These are phyloP conservation scores for Oophaga sylvatica DNA, from an alignment of 2,797 vertebrate genomes.

Conservation along the genomic window DNA sequence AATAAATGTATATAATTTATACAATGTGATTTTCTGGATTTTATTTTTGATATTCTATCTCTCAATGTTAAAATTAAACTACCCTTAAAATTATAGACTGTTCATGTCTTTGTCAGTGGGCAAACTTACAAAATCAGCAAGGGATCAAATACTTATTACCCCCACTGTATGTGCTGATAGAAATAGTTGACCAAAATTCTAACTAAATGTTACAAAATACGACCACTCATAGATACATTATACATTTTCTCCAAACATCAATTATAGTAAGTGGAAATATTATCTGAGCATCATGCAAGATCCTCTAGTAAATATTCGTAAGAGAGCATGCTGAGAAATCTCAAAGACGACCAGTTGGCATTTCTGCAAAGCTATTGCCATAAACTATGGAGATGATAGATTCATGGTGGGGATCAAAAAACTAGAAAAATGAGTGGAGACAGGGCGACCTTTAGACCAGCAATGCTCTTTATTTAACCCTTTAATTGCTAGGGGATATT, in stretches of 20 bases:
- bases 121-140: too few relatives aligned
- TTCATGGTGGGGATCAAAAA: not conserved
- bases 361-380: conserved; percentile 18
- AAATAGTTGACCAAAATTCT: not conserved
- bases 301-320: conserved; percentile 48
- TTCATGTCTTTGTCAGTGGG: too few relatives aligned
- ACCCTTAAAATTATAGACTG: too few relatives aligned
- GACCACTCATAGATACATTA: not conserved
- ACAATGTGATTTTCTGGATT: too few relatives aligned
- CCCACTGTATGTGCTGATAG: too few relatives aligned
- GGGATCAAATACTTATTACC: too few relatives aligned
- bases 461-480: not conserved
- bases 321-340: conserved; percentile 32
- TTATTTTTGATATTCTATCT: too few relatives aligned
- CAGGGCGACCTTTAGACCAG: not conserved
- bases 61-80: too few relatives aligned
- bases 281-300: conserved; percentile 17
- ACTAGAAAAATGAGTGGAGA: not conserved
- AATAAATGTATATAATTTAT: too few relatives aligned
- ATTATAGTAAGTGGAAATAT: accelerated
- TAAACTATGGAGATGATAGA: not conserved
- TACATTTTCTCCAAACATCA: conserved; percentile 10
- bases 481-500: too few relatives aligned
- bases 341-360: not conserved
- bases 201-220: not conserved